Percentiles rank a stretch among this genome's conserved stretches.
These are phyloP conservation scores for Gastracanthus pulcherrimus DNA, from an alignment of 2,888 invertebrate genomes.

Conservation along the genomic window DNA sequence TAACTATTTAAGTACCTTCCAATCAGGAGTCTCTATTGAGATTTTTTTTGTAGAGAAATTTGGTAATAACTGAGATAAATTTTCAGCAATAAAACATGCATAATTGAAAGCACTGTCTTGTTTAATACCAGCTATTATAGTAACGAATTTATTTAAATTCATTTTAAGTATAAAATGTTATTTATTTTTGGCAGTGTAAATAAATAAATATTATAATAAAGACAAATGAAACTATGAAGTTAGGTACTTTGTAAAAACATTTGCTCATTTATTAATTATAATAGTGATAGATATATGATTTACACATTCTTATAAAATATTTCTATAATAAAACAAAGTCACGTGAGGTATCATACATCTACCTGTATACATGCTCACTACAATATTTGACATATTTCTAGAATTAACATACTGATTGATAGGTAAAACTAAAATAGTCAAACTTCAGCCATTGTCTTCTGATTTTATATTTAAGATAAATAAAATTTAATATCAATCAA, in stretches of 20 bases:
- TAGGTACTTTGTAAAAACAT: background rate
- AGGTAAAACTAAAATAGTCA: background rate
- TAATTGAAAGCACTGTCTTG: constrained; percentile 80
- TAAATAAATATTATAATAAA: background rate
- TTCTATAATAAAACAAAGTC: background rate
- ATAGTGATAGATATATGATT: too few species aligned
- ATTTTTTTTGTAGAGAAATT: constrained; percentile 79
- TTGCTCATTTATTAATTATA: constrained; percentile 42
- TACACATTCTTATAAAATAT: background rate
- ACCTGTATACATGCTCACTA: background rate
- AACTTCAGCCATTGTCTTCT: background rate
- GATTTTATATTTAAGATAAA: background rate
- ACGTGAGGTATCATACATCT: background rate
- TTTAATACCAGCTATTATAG: constrained; percentile 80
- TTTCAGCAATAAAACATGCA: constrained; percentile 79
- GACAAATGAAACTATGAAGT: constrained; percentile 25
- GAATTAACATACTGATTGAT: background rate
- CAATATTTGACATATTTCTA: background rate
- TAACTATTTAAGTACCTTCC: constrained; percentile 77
- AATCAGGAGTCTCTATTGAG: constrained; percentile 78
- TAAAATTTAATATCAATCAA: background rate
- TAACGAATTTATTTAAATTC: constrained; percentile 51
- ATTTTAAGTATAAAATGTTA: constrained; percentile 1
- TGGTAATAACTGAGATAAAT: constrained; percentile 79
- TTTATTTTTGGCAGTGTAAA: background rate